These are phyloP conservation scores for Pogoniulus pusillus DNA, from an alignment of 2,797 vertebrate species.

Conservation along the genomic window DNA sequence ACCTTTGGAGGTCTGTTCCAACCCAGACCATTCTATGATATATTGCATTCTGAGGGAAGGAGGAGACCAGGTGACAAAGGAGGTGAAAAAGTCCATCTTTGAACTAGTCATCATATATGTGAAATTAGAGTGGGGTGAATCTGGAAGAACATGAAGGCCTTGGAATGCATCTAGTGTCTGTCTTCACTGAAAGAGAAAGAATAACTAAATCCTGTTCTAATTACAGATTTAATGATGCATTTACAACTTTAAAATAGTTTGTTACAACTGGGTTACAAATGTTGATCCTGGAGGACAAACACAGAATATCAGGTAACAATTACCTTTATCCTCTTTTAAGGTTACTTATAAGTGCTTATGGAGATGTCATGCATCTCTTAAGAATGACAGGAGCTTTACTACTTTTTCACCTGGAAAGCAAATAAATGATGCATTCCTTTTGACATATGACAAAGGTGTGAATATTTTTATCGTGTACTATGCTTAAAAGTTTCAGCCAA, in stretches of 20 bases:
- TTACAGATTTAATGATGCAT: not conserved
- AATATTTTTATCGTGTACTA: not conserved
- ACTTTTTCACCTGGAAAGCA: too few relatives aligned
- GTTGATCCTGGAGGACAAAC: not conserved
- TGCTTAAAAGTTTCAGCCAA: accelerated
- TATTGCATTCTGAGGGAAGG: not conserved
- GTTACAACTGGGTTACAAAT: not conserved
- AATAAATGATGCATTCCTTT: not conserved
- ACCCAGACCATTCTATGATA: too few relatives aligned
- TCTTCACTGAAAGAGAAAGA: not conserved
- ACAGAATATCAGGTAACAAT: not conserved
- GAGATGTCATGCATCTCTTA: not conserved
- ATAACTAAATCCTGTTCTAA: not conserved
- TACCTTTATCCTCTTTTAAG: not conserved
- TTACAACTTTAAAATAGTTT: not conserved
- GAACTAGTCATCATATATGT: not conserved
- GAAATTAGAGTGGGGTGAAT: not conserved
- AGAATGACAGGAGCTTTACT: not conserved
- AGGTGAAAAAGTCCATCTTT: not conserved
- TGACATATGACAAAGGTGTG: not conserved
- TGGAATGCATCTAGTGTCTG: not conserved
- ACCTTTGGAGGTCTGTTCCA: too few relatives aligned
- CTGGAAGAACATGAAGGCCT: not conserved
- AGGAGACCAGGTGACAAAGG: not conserved
- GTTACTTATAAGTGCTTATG: not conserved